Evolutionary conservation across 2,888 invertebrate genomes (phyloP).

Genomic region (Andricus curvator): DNA sequence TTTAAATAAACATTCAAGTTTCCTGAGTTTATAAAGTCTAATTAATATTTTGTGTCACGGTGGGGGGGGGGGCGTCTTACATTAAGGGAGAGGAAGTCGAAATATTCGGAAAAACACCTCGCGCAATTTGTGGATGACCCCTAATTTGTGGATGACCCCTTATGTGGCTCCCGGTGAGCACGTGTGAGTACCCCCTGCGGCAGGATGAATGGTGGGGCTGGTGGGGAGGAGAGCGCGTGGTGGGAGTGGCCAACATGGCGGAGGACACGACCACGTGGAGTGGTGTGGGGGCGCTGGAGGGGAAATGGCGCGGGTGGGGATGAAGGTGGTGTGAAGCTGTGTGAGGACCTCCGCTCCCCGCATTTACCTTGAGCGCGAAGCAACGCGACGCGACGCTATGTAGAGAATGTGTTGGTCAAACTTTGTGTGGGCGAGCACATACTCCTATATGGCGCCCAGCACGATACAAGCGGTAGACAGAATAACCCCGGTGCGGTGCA

Average conservation of each 20-base stretch:
- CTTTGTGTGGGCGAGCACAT: slow-evolving; percentile 49
- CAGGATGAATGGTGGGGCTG: slow-evolving; percentile 59
- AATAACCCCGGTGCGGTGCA: slow-evolving; percentile 48
- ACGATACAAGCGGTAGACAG: slow-evolving; percentile 48
- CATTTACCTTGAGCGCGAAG: slow-evolving; percentile 2
- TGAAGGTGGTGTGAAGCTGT: slow-evolving; percentile 46
- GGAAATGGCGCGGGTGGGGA: slow-evolving; percentile 64
- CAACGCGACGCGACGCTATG: slow-evolving; percentile 48
- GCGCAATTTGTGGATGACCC: slow-evolving; percentile 39
- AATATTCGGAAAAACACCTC: too few species aligned
- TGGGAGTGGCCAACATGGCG: slow-evolving; percentile 77
- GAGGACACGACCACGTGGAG: slow-evolving; percentile 65
- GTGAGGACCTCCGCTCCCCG: too few species aligned
- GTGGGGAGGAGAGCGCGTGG: slow-evolving; percentile 61
- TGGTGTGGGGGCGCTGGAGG: slow-evolving; percentile 68
- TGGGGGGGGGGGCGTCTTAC: too few species aligned
- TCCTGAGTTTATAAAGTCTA: too few species aligned
- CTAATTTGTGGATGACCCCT: slow-evolving; percentile 35
- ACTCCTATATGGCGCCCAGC: slow-evolving; percentile 9
- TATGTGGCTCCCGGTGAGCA: slow-evolving; percentile 48
- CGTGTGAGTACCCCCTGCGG: slow-evolving; percentile 61
- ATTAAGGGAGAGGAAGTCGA: too few species aligned
- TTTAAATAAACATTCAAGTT: too few species aligned
- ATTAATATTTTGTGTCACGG: too few species aligned
- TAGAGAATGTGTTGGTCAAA: slow-evolving; percentile 41